Conservation (phyloP, 2,113 vertebrate genomes). For the Platanista minor region DNA sequence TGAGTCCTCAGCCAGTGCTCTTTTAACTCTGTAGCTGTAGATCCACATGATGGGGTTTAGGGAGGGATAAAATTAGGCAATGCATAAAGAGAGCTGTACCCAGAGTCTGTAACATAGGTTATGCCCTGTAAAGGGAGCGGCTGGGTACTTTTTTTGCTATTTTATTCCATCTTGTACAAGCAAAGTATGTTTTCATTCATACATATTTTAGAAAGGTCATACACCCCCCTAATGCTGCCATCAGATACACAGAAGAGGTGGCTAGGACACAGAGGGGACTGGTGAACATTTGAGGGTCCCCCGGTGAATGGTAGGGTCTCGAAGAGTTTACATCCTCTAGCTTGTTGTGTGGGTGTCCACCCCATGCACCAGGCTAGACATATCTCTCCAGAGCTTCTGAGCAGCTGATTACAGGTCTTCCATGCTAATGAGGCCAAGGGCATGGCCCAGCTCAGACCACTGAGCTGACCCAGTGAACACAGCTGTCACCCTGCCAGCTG, state of each 20-base stretch:
- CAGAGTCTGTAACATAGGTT: not conserved
- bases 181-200: not conserved
- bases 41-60: too few relatives aligned
- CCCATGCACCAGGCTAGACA: not conserved
- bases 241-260: not conserved
- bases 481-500: not conserved
- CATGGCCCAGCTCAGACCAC: not conserved
- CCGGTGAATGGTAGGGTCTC: not conserved
- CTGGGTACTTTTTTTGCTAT: not conserved
- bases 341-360: not conserved
- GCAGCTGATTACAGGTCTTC: not conserved
- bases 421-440: not conserved
- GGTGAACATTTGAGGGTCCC: not conserved
- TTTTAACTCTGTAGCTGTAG: not conserved
- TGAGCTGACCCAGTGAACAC: not conserved
- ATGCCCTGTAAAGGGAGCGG: not conserved
- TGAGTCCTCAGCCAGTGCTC: not conserved
- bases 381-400: not conserved
- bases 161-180: not conserved
- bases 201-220: not conserved
- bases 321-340: not conserved
- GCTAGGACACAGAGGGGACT: not conserved
- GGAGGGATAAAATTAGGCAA: not conserved
- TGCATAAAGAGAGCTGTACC: fast-evolving
- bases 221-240: not conserved